A percentile compares a stretch with the other conserved stretches of the same genome.
These are phyloP conservation scores for Microhierax caerulescens DNA, from an alignment of 2,797 vertebrate species.

Conservation along the genomic window DNA sequence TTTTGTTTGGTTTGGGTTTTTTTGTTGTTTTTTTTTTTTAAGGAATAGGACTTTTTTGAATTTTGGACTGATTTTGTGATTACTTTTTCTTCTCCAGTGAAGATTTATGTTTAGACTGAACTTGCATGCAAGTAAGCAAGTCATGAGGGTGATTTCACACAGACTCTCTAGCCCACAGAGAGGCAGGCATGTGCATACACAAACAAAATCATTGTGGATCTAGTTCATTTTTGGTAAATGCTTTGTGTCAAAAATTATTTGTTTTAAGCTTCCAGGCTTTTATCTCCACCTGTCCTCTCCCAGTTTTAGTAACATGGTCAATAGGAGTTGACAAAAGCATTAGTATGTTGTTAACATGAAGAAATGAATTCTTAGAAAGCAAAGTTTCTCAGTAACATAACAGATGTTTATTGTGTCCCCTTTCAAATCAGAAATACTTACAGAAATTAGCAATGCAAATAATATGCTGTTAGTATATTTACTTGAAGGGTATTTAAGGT, in stretches of 20 bases:
- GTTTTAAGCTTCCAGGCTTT: neutral
- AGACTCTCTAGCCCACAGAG: neutral
- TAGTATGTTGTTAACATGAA: neutral
- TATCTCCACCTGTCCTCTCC: neutral
- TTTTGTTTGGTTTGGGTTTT: too few relatives aligned
- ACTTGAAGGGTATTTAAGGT: neutral
- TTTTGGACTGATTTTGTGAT: neutral
- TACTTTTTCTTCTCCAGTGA: neutral
- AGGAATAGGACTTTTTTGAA: neutral
- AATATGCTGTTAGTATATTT: neutral
- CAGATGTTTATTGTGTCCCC: neutral
- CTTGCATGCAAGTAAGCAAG: neutral
- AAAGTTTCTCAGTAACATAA: neutral
- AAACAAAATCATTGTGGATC: neutral
- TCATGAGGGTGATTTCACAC: neutral
- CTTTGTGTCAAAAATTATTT: neutral
- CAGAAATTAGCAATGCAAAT: neutral
- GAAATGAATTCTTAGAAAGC: constrained; percentile 7
- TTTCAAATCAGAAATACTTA: neutral
- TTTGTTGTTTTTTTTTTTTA: too few relatives aligned
- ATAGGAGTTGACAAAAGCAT: neutral
- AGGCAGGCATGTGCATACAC: rapidly evolving
- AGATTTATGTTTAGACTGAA: neutral
- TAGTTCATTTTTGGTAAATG: neutral
- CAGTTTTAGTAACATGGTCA: neutral